These are phyloP conservation scores for Amphiprion ocellaris DNA, from an alignment of 2,113 vertebrate species.

Conservation along the genomic window DNA sequence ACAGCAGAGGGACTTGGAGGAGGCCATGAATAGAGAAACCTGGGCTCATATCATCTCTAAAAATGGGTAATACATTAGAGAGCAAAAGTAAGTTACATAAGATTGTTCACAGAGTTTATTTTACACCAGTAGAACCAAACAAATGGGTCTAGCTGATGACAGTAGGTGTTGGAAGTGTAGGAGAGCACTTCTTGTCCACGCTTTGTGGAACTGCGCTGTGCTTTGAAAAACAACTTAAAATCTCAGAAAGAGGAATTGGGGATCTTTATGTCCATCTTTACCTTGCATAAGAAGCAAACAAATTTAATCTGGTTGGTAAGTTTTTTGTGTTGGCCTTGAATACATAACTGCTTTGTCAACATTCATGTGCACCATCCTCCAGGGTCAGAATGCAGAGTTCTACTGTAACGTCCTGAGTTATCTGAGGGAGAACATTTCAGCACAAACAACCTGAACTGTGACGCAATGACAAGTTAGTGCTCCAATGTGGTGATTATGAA, in stretches of 20 bases:
- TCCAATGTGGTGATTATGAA: too few species aligned
- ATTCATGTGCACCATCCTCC: too few species aligned
- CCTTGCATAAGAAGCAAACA: not conserved
- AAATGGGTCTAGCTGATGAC: constrained; percentile 13
- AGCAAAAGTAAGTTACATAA: constrained; percentile 20
- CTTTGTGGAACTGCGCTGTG: constrained; percentile 10
- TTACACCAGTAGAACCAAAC: not conserved
- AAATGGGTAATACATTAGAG: constrained; percentile 11
- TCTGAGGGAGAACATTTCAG: too few species aligned
- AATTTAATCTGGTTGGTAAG: too few species aligned
- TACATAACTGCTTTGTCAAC: too few species aligned
- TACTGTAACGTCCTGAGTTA: too few species aligned
- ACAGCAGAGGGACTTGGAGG: constrained; percentile 2
- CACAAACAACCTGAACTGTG: too few species aligned
- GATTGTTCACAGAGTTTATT: not conserved
- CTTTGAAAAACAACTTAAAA: not conserved
- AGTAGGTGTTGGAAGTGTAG: constrained; percentile 27
- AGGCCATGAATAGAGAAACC: not conserved
- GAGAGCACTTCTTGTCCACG: not conserved
- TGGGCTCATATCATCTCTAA: constrained; percentile 7
- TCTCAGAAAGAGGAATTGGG: not conserved
- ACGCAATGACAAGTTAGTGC: too few species aligned
- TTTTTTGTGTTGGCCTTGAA: too few species aligned
- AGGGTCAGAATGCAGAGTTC: too few species aligned
- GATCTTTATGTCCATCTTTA: not conserved